Evolutionary conservation across 2,797 vertebrate species (phyloP).

Genomic region (Columba guinea): DNA sequence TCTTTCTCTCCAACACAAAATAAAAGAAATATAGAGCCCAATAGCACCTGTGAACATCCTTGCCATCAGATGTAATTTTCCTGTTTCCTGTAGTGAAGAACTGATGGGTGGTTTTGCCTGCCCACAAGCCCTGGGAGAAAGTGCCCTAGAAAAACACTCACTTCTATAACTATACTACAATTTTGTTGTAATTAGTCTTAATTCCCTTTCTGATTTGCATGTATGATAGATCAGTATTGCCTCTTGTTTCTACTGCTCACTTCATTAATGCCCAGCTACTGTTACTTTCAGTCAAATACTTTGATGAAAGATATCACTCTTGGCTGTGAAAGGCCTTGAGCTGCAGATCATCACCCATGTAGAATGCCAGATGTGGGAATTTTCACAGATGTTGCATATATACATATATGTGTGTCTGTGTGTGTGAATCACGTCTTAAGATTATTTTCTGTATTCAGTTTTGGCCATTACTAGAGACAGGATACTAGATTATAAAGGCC

Average conservation of each 20-base stretch:
- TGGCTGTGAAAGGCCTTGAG: not conserved
- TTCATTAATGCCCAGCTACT: not conserved
- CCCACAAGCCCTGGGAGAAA: not conserved
- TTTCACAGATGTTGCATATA: not conserved
- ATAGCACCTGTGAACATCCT: not conserved
- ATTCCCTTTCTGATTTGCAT: not conserved
- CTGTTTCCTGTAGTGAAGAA: not conserved
- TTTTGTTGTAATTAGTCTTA: not conserved
- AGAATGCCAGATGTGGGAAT: not conserved
- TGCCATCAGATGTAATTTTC: not conserved
- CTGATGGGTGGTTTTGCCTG: not conserved
- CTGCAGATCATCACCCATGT: not conserved
- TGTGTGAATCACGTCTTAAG: not conserved
- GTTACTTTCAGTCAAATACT: not conserved
- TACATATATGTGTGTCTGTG: rapidly evolving
- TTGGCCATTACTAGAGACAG: not conserved
- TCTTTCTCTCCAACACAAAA: not conserved
- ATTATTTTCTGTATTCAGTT: not conserved
- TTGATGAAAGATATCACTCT: not conserved
- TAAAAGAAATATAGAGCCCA: not conserved
- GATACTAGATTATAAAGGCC: not conserved
- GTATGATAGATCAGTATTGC: not conserved
- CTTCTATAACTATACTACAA: not conserved
- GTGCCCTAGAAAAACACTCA: not conserved
- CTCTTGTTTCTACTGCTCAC: not conserved